Percentiles rank a stretch among this genome's conserved stretches.
Conservation (phyloP, 37 sponge, comb jelly and placozoan species). For the Mnemiopsis leidyi region DNA sequence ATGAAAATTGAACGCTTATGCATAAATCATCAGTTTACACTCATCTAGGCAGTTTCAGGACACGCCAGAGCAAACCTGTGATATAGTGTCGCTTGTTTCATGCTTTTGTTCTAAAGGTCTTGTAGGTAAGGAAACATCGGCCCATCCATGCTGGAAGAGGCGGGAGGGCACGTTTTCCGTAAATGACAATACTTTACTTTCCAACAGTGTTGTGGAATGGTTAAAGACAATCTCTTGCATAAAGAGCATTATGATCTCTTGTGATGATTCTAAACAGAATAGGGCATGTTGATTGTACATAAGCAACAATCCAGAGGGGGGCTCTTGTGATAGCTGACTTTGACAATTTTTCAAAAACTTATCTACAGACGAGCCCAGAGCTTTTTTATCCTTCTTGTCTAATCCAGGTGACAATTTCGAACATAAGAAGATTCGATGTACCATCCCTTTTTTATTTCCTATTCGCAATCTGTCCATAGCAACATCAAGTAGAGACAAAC, state of each 20-base stretch:
- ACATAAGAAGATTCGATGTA: not conserved
- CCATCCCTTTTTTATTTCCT: conserved; percentile 3
- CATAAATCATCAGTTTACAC: not conserved
- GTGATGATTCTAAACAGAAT: not conserved
- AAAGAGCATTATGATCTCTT: conserved; percentile 21
- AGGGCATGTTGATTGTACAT: conserved; percentile 34
- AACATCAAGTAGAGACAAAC: conserved; percentile 10
- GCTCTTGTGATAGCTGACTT: conserved; percentile 13
- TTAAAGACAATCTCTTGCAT: not conserved
- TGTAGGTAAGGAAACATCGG: not conserved
- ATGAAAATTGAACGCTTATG: too few species aligned
- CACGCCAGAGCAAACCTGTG: conserved; percentile 36
- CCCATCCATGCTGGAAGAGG: not conserved
- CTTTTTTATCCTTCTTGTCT: conserved; percentile 37
- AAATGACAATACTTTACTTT: not conserved
- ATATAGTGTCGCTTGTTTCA: not conserved
- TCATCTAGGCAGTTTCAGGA: too few species aligned
- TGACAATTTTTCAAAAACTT: not conserved
- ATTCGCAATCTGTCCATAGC: not conserved
- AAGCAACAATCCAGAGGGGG: not conserved
- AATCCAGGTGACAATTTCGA: not conserved
- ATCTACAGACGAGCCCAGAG: not conserved
- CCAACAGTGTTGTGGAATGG: not conserved
- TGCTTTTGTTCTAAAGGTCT: not conserved
- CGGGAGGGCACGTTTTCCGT: conserved; percentile 11